Evolutionary conservation across 2,113 vertebrate species (phyloP).

Genomic region (Ifrita kowaldi): DNA sequence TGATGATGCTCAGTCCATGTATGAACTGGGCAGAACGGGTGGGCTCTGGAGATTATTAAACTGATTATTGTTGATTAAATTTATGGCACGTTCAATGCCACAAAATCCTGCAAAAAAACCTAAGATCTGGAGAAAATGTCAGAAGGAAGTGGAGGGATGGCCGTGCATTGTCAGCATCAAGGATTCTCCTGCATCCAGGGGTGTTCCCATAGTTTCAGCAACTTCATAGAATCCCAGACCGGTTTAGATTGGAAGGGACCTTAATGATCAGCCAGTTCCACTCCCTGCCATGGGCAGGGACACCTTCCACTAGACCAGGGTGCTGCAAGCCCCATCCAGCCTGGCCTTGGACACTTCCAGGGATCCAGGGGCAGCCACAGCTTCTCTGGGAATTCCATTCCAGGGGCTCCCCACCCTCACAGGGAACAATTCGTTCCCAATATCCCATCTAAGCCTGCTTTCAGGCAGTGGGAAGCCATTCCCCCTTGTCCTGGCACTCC

Average conservation of each 20-base stretch:
- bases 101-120: neutral
- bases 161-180: fast-evolving
- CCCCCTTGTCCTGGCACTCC: neutral
- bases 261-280: neutral
- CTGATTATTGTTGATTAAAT: neutral
- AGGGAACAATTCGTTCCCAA: neutral
- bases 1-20: neutral
- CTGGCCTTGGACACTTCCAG: neutral
- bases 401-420: neutral
- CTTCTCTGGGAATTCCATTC: neutral
- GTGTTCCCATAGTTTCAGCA: neutral
- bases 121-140: neutral
- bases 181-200: neutral
- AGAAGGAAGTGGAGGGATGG: neutral
- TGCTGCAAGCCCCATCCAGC: fast-evolving
- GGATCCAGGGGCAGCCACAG: neutral
- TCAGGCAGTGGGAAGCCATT: neutral
- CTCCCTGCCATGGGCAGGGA: neutral
- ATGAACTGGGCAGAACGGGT: neutral
- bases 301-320: fast-evolving
- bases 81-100: neutral
- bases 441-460: neutral
- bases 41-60: neutral
- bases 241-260: neutral
- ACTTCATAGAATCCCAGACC: neutral